phyloP scores from a whole-genome alignment of 2,797 vertebrate genomes.

The Botia kubotai region DNA sequence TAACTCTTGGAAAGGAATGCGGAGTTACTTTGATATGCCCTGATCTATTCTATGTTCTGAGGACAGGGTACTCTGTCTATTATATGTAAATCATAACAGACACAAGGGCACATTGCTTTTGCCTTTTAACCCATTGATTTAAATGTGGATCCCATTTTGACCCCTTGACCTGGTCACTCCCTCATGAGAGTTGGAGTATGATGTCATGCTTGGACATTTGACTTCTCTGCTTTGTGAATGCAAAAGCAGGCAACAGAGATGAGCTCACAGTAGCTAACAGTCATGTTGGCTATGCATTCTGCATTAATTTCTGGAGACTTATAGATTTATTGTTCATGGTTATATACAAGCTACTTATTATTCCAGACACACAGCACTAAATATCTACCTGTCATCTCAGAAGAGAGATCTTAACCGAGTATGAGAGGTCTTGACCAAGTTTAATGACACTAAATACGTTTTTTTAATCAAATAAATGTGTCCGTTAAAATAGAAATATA shows the following conservation, averaged over 20 bases:
- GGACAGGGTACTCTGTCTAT: slow-evolving; percentile 6
- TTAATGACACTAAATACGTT: no score
- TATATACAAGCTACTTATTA: not conserved
- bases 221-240: slow-evolving; percentile 19
- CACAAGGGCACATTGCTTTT: slow-evolving; percentile 7
- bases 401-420: no score
- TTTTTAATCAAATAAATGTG: no score
- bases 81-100: slow-evolving; percentile 33
- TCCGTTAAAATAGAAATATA: no score
- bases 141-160: slow-evolving; percentile 48
- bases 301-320: no score
- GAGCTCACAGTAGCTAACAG: no score
- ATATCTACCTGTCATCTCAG: no score
- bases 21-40: not conserved
- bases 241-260: slow-evolving; percentile 8
- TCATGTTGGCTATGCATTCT: no score
- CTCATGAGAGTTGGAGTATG: slow-evolving; percentile 27
- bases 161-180: slow-evolving; percentile 55
- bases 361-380: not conserved
- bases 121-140: slow-evolving; percentile 47
- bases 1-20: not conserved
- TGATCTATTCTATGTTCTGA: not conserved
- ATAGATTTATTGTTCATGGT: not conserved
- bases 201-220: slow-evolving; percentile 51
- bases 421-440: no score